These are phyloP conservation scores for Prorops nasuta DNA, from an alignment of 1,140 invertebrate species.

Conservation along the genomic window DNA sequence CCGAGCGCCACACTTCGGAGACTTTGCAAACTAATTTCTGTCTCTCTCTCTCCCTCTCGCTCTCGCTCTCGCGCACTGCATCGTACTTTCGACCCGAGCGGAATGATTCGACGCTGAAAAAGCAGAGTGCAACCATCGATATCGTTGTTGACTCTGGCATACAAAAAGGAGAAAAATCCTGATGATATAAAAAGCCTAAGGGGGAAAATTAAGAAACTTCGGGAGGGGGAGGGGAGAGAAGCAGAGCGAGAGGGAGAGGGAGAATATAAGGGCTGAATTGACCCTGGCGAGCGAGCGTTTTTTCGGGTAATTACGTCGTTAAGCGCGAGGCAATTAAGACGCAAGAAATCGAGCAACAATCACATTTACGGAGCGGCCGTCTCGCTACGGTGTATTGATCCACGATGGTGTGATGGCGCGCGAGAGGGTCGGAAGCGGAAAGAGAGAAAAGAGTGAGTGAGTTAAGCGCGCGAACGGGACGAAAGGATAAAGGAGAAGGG, in stretches of 20 bases:
- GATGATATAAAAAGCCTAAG: neutral
- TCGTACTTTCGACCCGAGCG: neutral
- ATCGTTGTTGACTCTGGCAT: slow-evolving; percentile 14
- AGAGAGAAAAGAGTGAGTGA: slow-evolving; percentile 22
- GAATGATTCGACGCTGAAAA: too few species aligned
- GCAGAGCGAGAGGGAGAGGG: neutral
- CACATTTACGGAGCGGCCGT: slow-evolving; percentile 40
- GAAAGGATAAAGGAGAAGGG: neutral
- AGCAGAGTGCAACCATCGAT: neutral
- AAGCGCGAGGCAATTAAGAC: slow-evolving; percentile 50
- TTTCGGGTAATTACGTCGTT: slow-evolving; percentile 51
- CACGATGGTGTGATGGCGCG: slow-evolving; percentile 26
- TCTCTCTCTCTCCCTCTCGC: slow-evolving; percentile 9
- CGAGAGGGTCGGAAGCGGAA: slow-evolving; percentile 12
- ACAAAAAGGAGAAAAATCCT: slow-evolving; percentile 15
- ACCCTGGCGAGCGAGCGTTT: slow-evolving; percentile 35
- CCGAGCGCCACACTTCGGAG: slow-evolving; percentile 29
- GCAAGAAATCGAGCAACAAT: slow-evolving; percentile 54
- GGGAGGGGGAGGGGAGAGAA: neutral
- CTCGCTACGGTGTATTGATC: slow-evolving; percentile 50
- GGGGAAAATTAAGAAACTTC: neutral
- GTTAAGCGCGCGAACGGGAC: slow-evolving; percentile 6
- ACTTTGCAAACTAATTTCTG: slow-evolving; percentile 18
- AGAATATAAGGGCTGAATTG: slow-evolving; percentile 10
- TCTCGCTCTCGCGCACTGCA: neutral